Conservation (phyloP, 1,140 invertebrate species). For the Psilanteris sp. region DNA sequence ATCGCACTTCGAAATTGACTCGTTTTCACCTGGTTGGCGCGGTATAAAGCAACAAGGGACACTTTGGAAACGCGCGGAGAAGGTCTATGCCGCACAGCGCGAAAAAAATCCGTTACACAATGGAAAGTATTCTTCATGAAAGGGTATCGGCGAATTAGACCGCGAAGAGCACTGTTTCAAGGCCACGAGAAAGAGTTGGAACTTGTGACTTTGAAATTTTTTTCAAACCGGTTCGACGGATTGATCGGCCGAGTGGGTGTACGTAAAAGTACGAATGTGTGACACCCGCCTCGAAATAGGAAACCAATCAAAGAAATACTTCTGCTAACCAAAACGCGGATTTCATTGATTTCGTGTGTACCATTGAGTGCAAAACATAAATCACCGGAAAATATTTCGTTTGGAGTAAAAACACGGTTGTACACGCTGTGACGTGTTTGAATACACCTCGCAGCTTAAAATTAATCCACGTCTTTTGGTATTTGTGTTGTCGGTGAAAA, state of each 20-base stretch:
- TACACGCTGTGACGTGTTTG: too few relatives aligned
- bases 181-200: constrained; percentile 74
- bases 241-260: constrained; percentile 8
- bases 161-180: constrained; percentile 77
- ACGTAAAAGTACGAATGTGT: constrained; percentile 28
- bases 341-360: not conserved
- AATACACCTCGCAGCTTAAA: too few relatives aligned
- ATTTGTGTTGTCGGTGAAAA: too few relatives aligned
- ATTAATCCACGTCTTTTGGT: too few relatives aligned
- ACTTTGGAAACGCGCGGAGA: constrained; percentile 37
- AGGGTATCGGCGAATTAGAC: constrained; percentile 78
- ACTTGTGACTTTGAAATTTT: constrained; percentile 70
- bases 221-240: constrained; percentile 67
- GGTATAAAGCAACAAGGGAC: constrained; percentile 16
- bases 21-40: constrained; percentile 39
- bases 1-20: constrained; percentile 35
- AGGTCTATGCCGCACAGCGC: constrained; percentile 38
- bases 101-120: constrained; percentile 78
- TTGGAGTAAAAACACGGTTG: too few relatives aligned
- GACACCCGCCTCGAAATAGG: constrained; percentile 8
- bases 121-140: constrained; percentile 79
- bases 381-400: too few relatives aligned
- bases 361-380: too few relatives aligned
- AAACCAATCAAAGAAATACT: not conserved
- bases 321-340: too few relatives aligned